Evolutionary conservation across 2,888 invertebrate genomes (phyloP).

Genomic region (Erebia ligea): DNA sequence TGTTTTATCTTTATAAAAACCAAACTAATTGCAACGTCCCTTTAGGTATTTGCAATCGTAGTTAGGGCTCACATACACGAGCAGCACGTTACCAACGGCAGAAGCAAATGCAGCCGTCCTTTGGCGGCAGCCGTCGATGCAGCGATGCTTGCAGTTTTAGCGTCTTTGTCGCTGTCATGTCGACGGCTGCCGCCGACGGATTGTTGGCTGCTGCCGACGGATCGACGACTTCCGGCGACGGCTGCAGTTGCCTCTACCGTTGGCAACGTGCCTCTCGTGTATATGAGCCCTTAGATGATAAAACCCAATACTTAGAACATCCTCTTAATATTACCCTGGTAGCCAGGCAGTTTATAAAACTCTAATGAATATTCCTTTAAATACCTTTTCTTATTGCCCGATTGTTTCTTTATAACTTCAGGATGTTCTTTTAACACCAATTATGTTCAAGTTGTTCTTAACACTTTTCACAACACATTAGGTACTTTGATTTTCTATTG

Average conservation of each 20-base stretch:
- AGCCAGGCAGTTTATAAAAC: constrained; percentile 3
- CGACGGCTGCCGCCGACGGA: no score
- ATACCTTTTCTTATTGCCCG: background rate
- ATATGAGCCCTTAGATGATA: constrained; percentile 31
- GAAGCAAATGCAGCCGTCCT: no score
- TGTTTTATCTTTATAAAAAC: constrained; percentile 35
- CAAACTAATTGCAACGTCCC: constrained; percentile 35
- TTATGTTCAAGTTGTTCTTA: background rate
- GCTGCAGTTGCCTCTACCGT: no score
- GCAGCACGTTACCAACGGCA: no score
- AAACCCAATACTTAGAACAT: constrained; percentile 33
- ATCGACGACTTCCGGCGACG: no score
- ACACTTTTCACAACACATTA: no score
- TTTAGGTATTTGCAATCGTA: constrained; percentile 43
- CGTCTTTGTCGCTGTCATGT: no score
- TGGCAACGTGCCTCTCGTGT: no score
- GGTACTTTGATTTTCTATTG: background rate
- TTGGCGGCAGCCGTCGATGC: no score
- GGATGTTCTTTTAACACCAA: constrained; percentile 3
- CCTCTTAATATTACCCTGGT: constrained; percentile 10
- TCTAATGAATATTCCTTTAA: background rate
- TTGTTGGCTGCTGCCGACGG: no score
- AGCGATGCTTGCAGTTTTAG: no score
- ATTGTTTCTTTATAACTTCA: background rate
- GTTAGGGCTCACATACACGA: constrained; percentile 25